These are phyloP conservation scores for Lagothrix lagotricha DNA, from an alignment of 2,797 vertebrate species.

Conservation along the genomic window DNA sequence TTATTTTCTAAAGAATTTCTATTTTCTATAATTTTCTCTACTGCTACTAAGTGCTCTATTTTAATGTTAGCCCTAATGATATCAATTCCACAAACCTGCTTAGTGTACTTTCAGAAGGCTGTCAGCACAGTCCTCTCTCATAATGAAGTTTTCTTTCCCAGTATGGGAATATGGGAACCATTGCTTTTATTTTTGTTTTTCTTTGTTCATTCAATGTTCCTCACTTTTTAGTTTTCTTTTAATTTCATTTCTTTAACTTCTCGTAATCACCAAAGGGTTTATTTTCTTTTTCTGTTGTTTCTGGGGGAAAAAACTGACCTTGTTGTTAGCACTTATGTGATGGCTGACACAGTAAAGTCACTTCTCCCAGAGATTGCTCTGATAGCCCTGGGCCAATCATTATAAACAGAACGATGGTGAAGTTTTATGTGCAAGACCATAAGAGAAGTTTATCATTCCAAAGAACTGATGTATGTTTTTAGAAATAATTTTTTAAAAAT, in stretches of 20 bases:
- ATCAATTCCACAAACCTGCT: neutral
- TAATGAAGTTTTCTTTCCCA: neutral
- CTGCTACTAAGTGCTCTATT: neutral
- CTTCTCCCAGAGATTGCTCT: neutral
- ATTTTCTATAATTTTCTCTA: neutral
- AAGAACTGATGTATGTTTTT: neutral
- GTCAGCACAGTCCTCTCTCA: neutral
- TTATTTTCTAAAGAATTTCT: neutral
- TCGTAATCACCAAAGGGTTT: neutral
- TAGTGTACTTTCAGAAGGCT: neutral
- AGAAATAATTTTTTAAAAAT: too few relatives aligned
- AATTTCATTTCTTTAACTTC: conserved; percentile 3
- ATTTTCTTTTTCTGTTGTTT: neutral
- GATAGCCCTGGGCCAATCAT: neutral
- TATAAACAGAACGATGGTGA: neutral
- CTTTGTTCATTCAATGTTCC: neutral
- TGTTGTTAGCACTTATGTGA: neutral
- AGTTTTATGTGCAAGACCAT: neutral
- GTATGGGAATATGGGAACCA: neutral
- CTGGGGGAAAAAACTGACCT: neutral
- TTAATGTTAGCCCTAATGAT: neutral
- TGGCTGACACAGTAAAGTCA: neutral
- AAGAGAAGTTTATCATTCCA: neutral
- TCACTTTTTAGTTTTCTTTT: neutral
- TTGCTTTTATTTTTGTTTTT: neutral